Evolutionary conservation across 2,113 vertebrate species (phyloP).

Genomic region (Anoura caudifer): DNA sequence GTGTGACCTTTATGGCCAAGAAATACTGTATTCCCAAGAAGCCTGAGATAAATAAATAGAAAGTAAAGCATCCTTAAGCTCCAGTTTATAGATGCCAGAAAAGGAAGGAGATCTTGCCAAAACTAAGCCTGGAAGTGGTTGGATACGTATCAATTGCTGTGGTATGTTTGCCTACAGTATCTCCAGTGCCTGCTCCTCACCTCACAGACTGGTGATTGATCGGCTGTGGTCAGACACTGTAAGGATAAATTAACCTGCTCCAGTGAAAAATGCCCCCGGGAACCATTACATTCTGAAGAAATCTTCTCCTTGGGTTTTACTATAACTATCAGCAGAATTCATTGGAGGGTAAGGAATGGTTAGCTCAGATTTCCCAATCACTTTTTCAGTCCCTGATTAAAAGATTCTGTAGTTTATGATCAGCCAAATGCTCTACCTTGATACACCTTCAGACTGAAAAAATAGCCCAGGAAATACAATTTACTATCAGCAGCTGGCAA

Average conservation of each 20-base stretch:
- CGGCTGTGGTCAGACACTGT: slow-evolving; percentile 29
- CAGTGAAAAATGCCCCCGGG: slow-evolving; percentile 42
- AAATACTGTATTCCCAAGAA: neutral
- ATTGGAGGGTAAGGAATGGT: neutral
- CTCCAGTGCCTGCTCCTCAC: slow-evolving; percentile 24
- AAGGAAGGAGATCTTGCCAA: slow-evolving; percentile 51
- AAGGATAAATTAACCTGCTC: slow-evolving; percentile 54
- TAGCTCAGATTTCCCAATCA: neutral
- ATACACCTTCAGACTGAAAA: neutral
- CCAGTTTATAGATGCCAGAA: slow-evolving; percentile 43
- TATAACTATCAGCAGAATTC: slow-evolving; percentile 48
- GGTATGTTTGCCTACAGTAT: slow-evolving; percentile 56
- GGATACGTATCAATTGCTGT: slow-evolving; percentile 54
- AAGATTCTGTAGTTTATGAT: neutral
- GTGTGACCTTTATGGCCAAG: neutral
- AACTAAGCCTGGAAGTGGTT: slow-evolving; percentile 60
- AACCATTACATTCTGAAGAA: slow-evolving; percentile 49
- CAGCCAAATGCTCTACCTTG: neutral
- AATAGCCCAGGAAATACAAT: neutral
- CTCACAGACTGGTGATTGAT: slow-evolving; percentile 62
- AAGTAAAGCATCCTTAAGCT: neutral
- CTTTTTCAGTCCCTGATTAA: neutral
- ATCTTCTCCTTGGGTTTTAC: slow-evolving; percentile 50
- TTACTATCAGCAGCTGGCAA: slow-evolving; percentile 32
- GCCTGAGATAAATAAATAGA: neutral